phyloP scores from a whole-genome alignment of 1,140 invertebrate species.

The Tetramorium alpestre region DNA sequence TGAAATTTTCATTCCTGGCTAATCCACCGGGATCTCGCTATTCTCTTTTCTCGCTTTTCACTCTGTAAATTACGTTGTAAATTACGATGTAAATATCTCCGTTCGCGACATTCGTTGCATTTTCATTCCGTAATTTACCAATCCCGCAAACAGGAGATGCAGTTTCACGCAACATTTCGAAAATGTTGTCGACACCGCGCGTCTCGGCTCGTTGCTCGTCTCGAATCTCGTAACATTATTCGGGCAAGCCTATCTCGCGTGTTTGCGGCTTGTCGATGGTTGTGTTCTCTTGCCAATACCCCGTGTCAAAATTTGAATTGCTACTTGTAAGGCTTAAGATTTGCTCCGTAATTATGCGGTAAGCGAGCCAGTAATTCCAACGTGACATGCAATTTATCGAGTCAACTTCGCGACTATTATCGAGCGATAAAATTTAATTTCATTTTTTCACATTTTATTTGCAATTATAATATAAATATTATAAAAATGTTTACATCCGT shows the following conservation, averaged over 20 bases:
- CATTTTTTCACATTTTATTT: neutral
- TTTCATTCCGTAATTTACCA: neutral
- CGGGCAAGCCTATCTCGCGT: conserved; percentile 36
- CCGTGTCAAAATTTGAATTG: conserved; percentile 27
- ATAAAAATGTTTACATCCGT: neutral
- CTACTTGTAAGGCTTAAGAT: conserved; percentile 24
- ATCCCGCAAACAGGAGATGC: conserved; percentile 5
- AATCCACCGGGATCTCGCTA: neutral
- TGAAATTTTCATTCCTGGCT: neutral
- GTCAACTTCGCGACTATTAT: neutral
- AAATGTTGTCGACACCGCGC: conserved; percentile 27
- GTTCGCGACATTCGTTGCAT: conserved; percentile 5
- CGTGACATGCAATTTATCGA: neutral
- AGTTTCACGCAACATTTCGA: conserved; percentile 33
- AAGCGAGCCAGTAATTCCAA: neutral
- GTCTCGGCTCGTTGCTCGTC: neutral
- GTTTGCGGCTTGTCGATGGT: conserved; percentile 33
- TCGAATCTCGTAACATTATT: conserved; percentile 25
- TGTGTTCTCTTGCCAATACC: conserved; percentile 37
- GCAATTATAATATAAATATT: neutral
- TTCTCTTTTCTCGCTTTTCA: neutral
- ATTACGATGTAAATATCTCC: conserved; percentile 12
- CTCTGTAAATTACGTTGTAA: neutral
- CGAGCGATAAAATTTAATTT: neutral
- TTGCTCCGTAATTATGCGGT: neutral